Conservation (phyloP, 1,140 invertebrate genomes). For the Trichonephila inaurata region DNA sequence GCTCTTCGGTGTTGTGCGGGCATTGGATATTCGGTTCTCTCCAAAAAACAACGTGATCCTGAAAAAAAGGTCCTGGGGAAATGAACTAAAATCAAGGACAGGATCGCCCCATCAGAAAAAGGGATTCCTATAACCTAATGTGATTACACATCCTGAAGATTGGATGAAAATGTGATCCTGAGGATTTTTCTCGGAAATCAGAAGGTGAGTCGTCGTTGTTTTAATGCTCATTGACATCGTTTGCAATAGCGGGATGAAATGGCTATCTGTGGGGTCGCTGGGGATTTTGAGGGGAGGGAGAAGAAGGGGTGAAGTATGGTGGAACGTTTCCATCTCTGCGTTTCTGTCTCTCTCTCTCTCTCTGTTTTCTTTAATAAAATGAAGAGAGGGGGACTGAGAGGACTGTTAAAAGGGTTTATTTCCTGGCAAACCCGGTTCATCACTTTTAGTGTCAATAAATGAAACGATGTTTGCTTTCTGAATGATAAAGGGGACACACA, state of each 20-base stretch:
- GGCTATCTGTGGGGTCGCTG: not conserved
- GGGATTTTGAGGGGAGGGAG: not conserved
- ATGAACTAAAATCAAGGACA: not conserved
- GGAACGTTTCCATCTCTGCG: constrained; percentile 13
- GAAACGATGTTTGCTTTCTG: too few species aligned
- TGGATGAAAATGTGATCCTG: not conserved
- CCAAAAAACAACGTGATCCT: constrained; percentile 19
- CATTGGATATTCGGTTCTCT: constrained; percentile 6
- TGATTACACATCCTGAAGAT: not conserved
- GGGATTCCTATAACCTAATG: not conserved
- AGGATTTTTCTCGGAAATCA: not conserved
- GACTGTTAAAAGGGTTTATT: too few species aligned
- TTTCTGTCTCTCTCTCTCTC: not conserved
- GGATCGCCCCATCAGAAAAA: not conserved
- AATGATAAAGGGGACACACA: too few species aligned
- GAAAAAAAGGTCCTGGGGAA: not conserved
- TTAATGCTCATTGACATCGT: constrained; percentile 18
- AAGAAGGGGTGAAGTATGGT: not conserved
- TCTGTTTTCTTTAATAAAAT: too few species aligned
- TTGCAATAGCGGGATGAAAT: constrained; percentile 22
- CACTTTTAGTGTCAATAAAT: too few species aligned
- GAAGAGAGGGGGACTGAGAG: too few species aligned
- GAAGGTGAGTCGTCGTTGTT: constrained; percentile 5
- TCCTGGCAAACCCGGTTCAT: too few species aligned
- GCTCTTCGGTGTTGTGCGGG: not conserved